Percentiles rank a stretch among this genome's conserved stretches.
Conservation (phyloP, 2,113 vertebrate genomes). For the Zapus hudsonius region DNA sequence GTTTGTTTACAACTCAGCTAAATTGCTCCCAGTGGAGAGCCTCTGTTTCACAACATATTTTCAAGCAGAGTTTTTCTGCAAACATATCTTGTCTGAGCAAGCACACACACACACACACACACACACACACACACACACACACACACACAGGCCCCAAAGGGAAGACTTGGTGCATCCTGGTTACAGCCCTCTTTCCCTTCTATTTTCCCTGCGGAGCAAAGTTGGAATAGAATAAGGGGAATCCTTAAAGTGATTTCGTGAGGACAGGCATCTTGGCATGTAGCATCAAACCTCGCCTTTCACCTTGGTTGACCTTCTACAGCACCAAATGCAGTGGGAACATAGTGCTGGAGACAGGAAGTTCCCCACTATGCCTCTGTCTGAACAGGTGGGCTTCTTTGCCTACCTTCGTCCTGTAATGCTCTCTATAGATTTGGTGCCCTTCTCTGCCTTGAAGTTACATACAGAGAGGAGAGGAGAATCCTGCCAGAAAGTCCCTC, state of each 20-base stretch:
- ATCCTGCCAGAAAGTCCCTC: neutral
- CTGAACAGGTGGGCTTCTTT: neutral
- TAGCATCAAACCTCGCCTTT: neutral
- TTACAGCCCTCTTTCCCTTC: neutral
- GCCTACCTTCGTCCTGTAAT: neutral
- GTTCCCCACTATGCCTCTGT: neutral
- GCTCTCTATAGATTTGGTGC: neutral
- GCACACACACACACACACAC: neutral
- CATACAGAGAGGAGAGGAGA: neutral
- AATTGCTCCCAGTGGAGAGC: conserved; percentile 49
- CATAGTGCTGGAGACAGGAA: neutral
- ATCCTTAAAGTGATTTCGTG: neutral
- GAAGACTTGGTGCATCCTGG: rapidly evolving
- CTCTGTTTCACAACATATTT: conserved; percentile 69
- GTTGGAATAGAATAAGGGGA: neutral
- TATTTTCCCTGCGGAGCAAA: neutral
- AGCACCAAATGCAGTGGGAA: neutral
- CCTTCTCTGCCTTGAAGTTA: neutral
- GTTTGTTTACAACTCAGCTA: conserved; percentile 66
- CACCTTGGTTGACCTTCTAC: neutral
- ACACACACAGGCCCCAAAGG: neutral
- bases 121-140: neutral
- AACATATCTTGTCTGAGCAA: conserved; percentile 19
- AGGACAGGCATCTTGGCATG: neutral
- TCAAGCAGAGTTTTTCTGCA: conserved; percentile 61